Percentiles rank a stretch among this genome's conserved stretches.
phyloP scores from a whole-genome alignment of 2,797 vertebrate species.

The Tapirus indicus region DNA sequence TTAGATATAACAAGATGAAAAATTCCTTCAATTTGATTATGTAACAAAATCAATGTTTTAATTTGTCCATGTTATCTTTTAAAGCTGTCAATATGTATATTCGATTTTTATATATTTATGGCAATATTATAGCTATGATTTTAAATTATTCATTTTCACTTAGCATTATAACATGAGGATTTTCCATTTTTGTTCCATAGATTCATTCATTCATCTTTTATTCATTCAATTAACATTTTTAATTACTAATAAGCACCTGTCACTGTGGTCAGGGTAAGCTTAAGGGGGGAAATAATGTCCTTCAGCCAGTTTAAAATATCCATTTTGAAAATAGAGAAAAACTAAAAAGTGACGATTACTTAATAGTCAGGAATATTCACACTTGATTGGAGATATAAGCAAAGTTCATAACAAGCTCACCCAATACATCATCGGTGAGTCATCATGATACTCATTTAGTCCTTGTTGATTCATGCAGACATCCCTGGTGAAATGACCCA shows the following conservation, averaged over 20 bases:
- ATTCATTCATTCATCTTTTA: slow-evolving; percentile 41
- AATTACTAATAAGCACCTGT: slow-evolving; percentile 27
- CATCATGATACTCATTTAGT: not conserved
- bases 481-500: slow-evolving; percentile 42
- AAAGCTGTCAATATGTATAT: not conserved
- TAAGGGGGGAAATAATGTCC: not conserved
- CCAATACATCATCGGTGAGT: not conserved
- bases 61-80: not conserved
- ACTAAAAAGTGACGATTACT: not conserved
- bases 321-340: slow-evolving; percentile 48
- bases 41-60: slow-evolving; percentile 47
- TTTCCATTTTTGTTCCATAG: not conserved
- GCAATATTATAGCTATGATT: not conserved
- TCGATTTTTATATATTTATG: slow-evolving; percentile 42
- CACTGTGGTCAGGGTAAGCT: not conserved
- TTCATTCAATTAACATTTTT: slow-evolving; percentile 50
- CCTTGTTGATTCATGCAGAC: not conserved
- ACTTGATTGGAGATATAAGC: not conserved
- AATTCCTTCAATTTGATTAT: slow-evolving; percentile 23
- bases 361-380: not conserved
- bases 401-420: not conserved
- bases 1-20: slow-evolving; percentile 16
- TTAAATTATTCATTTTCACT: slow-evolving; percentile 27
- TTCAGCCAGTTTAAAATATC: slow-evolving; percentile 25
- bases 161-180: not conserved